Conservation (phyloP, 1,140 invertebrate genomes). For the Ooceraea biroi region DNA sequence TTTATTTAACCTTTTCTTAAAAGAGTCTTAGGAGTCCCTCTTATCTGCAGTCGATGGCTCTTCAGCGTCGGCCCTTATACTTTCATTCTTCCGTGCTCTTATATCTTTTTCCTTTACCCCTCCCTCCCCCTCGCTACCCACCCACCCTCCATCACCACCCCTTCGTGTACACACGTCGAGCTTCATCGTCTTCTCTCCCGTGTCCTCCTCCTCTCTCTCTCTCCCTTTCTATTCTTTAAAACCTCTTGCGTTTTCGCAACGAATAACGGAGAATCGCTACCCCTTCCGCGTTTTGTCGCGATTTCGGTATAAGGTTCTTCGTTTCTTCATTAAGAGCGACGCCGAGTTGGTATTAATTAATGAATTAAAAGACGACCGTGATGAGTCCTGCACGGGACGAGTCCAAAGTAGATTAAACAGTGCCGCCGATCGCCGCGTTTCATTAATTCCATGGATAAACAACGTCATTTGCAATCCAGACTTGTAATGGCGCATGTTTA, state of each 20-base stretch:
- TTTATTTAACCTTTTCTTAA: slow-evolving; percentile 86
- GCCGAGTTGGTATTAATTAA: slow-evolving; percentile 82
- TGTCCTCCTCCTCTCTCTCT: background rate
- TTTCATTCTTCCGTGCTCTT: slow-evolving; percentile 72
- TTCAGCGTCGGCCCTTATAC: slow-evolving; percentile 78
- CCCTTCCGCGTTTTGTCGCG: slow-evolving; percentile 52
- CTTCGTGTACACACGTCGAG: slow-evolving; percentile 77
- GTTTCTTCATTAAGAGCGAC: slow-evolving; percentile 75
- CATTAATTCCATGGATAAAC: slow-evolving; percentile 76
- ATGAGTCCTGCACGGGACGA: slow-evolving; percentile 10
- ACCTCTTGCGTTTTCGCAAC: slow-evolving; percentile 48
- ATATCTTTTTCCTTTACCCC: slow-evolving; percentile 72
- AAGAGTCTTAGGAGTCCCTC: slow-evolving; percentile 82
- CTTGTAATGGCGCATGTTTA: background rate
- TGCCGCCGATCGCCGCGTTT: slow-evolving; percentile 72
- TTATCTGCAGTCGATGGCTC: slow-evolving; percentile 84
- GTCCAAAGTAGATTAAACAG: slow-evolving; percentile 79
- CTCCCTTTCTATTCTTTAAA: background rate
- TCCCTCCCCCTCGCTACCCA: background rate
- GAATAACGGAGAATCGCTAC: slow-evolving; percentile 47
- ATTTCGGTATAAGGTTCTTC: slow-evolving; percentile 74
- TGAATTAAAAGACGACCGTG: slow-evolving; percentile 81
- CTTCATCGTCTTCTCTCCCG: slow-evolving; percentile 64
- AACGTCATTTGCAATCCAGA: slow-evolving; percentile 34
- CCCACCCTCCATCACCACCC: background rate